phyloP scores from a whole-genome alignment of 2,797 vertebrate species.

The Helicolenus hilgendorfi region DNA sequence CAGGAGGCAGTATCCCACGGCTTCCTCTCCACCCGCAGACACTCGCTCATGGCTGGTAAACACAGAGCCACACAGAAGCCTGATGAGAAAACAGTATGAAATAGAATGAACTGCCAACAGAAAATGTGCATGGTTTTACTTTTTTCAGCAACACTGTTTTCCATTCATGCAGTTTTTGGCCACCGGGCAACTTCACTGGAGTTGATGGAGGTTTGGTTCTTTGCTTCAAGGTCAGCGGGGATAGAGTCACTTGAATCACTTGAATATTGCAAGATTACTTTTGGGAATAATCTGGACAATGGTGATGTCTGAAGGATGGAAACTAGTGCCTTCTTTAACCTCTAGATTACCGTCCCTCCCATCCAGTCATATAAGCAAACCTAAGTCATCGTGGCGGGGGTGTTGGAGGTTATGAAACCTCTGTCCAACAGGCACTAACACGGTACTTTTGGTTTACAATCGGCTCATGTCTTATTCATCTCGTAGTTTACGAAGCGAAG shows the following conservation, averaged over 20 bases:
- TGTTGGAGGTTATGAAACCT: background rate
- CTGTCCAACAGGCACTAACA: background rate
- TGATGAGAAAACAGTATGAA: background rate
- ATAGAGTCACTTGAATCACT: background rate
- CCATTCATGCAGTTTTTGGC: background rate
- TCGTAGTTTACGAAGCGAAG: background rate
- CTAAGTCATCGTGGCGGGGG: background rate
- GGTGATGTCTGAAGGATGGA: background rate
- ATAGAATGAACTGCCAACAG: background rate
- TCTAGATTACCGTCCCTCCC: background rate
- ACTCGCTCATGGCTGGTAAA: conserved; percentile 3
- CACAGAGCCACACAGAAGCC: background rate
- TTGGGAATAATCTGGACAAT: background rate
- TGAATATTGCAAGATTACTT: background rate
- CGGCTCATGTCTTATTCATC: background rate
- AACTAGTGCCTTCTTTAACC: background rate
- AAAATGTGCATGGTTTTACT: background rate
- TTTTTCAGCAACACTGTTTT: background rate
- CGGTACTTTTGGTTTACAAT: background rate
- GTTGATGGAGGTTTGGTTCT: background rate
- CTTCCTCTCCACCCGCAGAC: conserved; percentile 1
- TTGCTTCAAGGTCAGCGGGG: background rate
- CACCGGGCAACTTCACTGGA: background rate
- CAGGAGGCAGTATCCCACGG: conserved; percentile 7
- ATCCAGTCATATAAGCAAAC: background rate